Evolutionary conservation across 2,888 invertebrate genomes (phyloP).

Genomic region (Agonopterix arenella): DNA sequence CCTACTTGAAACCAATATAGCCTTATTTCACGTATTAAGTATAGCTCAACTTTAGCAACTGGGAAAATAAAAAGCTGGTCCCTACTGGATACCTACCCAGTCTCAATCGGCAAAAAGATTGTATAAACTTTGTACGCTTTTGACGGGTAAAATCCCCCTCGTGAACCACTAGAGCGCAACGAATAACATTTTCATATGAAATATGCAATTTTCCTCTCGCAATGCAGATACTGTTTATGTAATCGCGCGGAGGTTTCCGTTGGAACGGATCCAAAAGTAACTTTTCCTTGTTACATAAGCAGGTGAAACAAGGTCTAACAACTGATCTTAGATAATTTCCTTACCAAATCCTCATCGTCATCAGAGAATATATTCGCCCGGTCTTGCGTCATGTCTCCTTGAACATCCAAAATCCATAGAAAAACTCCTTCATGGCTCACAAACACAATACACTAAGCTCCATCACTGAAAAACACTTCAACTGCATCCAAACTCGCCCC

Average conservation of each 20-base stretch:
- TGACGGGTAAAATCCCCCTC: no score
- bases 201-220: slow-evolving; percentile 9
- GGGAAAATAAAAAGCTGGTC: no score
- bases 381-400: slow-evolving; percentile 62
- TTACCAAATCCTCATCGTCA: slow-evolving; percentile 68
- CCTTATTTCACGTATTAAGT: no score
- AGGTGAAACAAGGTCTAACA: neutral
- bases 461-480: slow-evolving; percentile 50
- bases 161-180: no score
- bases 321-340: slow-evolving; percentile 12
- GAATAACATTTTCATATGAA: neutral
- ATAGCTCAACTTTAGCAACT: no score
- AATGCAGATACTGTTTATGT: slow-evolving; percentile 36
- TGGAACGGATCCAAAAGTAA: slow-evolving; percentile 39
- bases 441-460: slow-evolving; percentile 39
- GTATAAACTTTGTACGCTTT: no score
- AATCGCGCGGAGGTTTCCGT: slow-evolving; percentile 24
- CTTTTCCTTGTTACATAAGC: slow-evolving; percentile 7
- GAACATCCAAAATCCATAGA: slow-evolving; percentile 32
- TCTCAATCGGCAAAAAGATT: no score
- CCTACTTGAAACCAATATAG: no score
- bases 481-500: slow-evolving; percentile 58
- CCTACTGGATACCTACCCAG: no score
- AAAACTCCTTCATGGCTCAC: slow-evolving; percentile 59
- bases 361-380: slow-evolving; percentile 63